Conservation (phyloP, 2,888 invertebrate genomes). For the Mesopsocus fuscifrons region DNA sequence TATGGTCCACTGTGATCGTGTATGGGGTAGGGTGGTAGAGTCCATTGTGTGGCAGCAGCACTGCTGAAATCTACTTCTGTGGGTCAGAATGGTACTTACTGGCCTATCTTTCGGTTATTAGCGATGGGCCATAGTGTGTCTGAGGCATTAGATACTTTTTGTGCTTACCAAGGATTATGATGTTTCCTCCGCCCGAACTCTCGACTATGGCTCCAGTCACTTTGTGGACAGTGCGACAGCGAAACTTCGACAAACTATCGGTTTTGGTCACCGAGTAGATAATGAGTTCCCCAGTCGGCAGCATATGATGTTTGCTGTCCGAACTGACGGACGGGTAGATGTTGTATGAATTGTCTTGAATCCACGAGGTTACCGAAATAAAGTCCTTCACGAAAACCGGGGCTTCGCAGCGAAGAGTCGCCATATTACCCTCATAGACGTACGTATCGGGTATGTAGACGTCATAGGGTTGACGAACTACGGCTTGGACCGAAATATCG, state of each 20-base stretch:
- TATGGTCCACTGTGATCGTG: too few species aligned
- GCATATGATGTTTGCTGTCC: constrained; percentile 32
- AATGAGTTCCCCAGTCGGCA: constrained; percentile 30
- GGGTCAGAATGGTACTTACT: too few species aligned
- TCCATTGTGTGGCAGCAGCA: too few species aligned
- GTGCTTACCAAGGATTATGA: constrained; percentile 25
- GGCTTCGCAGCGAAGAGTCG: constrained; percentile 20
- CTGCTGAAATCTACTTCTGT: too few species aligned
- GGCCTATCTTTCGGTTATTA: neutral
- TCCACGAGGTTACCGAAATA: constrained; percentile 22
- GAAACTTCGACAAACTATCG: constrained; percentile 28
- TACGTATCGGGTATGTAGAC: constrained; percentile 16
- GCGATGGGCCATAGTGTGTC: neutral
- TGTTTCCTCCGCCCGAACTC: constrained; percentile 26
- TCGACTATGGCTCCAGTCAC: constrained; percentile 29
- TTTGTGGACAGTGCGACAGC: constrained; percentile 29
- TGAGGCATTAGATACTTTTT: neutral
- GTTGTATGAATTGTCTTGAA: constrained; percentile 21
- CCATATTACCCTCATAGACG: constrained; percentile 19
- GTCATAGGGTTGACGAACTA: constrained; percentile 18
- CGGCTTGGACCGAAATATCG: constrained; percentile 48
- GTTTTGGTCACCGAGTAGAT: constrained; percentile 28
- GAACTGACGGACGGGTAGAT: constrained; percentile 21
- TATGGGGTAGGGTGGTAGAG: too few species aligned
- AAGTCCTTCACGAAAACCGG: constrained; percentile 21